Evolutionary conservation across 2,797 vertebrate genomes (phyloP).

Genomic region (Characodon lateralis): DNA sequence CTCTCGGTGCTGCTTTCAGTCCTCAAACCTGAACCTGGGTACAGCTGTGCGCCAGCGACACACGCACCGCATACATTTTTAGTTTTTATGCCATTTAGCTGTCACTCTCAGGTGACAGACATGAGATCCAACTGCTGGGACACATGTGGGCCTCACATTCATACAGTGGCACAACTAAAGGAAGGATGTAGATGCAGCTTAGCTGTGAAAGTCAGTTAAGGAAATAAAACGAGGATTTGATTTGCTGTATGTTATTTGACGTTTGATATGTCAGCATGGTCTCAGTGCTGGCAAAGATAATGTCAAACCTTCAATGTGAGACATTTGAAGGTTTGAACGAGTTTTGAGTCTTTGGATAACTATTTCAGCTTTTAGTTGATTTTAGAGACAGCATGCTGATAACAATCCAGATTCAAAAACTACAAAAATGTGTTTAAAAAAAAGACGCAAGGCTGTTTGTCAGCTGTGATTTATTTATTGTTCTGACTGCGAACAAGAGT

Average conservation of each 20-base stretch:
- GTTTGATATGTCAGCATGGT: not conserved
- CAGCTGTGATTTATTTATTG: conserved; percentile 30
- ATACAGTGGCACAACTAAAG: conserved; percentile 12
- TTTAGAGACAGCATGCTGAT: conserved; percentile 1
- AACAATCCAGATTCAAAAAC: conserved; percentile 3
- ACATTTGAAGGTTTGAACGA: not conserved
- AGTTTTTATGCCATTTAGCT: conserved; percentile 45
- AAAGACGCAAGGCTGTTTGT: conserved; percentile 34
- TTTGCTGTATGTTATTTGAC: conserved; percentile 12
- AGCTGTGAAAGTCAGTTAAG: conserved; percentile 33
- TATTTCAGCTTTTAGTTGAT: not conserved
- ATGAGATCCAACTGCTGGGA: conserved; percentile 23
- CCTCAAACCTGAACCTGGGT: conserved; percentile 38
- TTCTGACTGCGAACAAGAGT: conserved; percentile 46
- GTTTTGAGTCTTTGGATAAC: not conserved
- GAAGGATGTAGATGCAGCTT: conserved; percentile 29
- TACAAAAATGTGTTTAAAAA: conserved; percentile 12
- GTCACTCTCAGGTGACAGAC: conserved; percentile 55
- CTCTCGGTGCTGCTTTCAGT: conserved; percentile 46
- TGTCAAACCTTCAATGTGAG: not conserved
- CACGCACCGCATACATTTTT: conserved; percentile 43
- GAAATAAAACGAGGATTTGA: conserved; percentile 5
- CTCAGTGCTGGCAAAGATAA: not conserved
- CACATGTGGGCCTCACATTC: conserved; percentile 11
- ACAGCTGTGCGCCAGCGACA: conserved; percentile 39